Evolutionary conservation across 1,140 invertebrate species (phyloP).

Genomic region (Paraescarpia echinospica): DNA sequence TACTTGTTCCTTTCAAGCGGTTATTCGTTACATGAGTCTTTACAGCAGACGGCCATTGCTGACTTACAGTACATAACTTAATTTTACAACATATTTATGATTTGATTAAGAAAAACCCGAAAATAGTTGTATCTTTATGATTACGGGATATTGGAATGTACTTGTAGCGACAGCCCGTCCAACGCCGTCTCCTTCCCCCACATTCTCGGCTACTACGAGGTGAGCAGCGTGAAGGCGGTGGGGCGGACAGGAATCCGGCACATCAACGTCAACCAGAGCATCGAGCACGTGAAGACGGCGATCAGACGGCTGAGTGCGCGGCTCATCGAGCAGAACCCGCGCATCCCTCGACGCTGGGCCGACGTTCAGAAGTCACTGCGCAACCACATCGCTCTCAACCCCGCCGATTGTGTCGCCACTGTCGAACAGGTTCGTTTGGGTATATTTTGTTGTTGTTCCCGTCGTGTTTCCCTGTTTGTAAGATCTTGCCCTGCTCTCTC

Average conservation of each 20-base stretch:
- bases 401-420: not conserved
- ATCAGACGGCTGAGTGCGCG: constrained; percentile 6
- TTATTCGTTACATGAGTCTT: no score
- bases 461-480: no score
- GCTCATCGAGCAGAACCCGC: constrained; percentile 20
- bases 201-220: constrained; percentile 28
- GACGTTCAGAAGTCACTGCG: constrained; percentile 23
- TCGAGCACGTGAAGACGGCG: constrained; percentile 24
- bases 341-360: constrained; percentile 22
- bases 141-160: not conserved
- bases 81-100: no score
- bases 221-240: constrained; percentile 27
- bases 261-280: constrained; percentile 14
- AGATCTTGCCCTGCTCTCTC: no score
- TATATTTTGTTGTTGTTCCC: no score
- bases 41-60: no score
- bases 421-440: not conserved
- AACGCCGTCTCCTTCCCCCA: constrained; percentile 24
- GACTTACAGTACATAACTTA: no score
- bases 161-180: not conserved
- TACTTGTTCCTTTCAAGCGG: no score
- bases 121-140: no score
- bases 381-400: constrained; percentile 24
- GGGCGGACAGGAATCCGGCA: not conserved
- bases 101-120: no score